Percentiles rank a stretch among this genome's conserved stretches.
phyloP scores from a whole-genome alignment of 1,140 invertebrate species.

The Drosophila saltans region DNA sequence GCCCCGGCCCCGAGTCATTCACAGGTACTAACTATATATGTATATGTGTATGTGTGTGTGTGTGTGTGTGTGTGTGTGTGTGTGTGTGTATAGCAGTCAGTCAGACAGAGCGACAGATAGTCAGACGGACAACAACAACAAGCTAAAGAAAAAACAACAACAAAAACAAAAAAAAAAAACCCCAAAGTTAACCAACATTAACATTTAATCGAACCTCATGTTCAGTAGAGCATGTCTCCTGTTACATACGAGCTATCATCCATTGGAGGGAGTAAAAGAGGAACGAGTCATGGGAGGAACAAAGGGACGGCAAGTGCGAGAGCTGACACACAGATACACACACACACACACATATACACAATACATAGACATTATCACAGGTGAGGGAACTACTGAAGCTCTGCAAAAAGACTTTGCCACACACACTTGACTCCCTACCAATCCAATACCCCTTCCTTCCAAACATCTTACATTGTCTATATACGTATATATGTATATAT shows the following conservation, averaged over 20 bases:
- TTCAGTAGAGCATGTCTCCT: constrained; percentile 83
- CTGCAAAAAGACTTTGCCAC: constrained; percentile 74
- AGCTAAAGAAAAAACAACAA: constrained; percentile 65
- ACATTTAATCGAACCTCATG: constrained; percentile 83
- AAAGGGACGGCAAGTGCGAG: constrained; percentile 37
- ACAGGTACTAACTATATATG: no score
- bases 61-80: not conserved
- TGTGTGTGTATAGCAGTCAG: constrained; percentile 1
- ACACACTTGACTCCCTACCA: constrained; percentile 61
- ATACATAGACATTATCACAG: constrained; percentile 47
- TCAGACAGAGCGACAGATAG: constrained; percentile 20
- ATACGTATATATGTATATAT: constrained; percentile 11
- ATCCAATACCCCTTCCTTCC: not conserved
- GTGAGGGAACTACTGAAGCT: constrained; percentile 76
- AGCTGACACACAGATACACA: constrained; percentile 19
- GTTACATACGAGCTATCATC: constrained; percentile 77
- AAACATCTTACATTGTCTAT: not conserved
- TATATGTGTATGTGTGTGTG: not conserved
- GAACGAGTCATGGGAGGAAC: constrained; percentile 14
- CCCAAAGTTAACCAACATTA: constrained; percentile 83
- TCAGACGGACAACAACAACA: constrained; percentile 56
- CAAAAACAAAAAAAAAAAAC: constrained; percentile 77
- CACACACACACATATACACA: no score
- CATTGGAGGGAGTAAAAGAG: constrained; percentile 10
- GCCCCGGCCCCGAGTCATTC: constrained; percentile 7